Conservation (phyloP, 2,888 invertebrate genomes). For the Automeris io region DNA sequence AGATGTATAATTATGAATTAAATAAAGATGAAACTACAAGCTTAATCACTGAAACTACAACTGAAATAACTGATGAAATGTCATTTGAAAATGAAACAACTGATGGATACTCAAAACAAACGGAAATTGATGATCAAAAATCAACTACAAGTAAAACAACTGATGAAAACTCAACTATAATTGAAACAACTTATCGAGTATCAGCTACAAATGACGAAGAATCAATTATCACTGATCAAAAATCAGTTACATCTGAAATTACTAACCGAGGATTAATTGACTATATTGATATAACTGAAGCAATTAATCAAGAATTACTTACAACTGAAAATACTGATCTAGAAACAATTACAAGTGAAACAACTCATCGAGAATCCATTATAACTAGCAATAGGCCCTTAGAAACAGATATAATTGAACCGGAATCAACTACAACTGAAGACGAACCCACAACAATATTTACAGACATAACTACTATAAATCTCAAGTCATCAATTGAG, state of each 20-base stretch:
- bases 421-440: conserved; percentile 9
- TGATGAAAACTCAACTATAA: conserved; percentile 5
- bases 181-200: conserved; percentile 4
- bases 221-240: too few relatives aligned
- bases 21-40: conserved; percentile 7
- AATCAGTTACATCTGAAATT: too few relatives aligned
- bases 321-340: not conserved
- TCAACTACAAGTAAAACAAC: conserved; percentile 8
- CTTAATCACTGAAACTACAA: conserved; percentile 12
- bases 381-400: conserved; percentile 5
- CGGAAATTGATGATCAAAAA: too few relatives aligned
- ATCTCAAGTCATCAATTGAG: not conserved
- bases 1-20: too few relatives aligned
- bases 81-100: conserved; percentile 13
- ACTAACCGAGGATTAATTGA: too few relatives aligned
- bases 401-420: conserved; percentile 10
- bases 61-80: conserved; percentile 10
- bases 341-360: not conserved
- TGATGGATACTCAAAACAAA: conserved; percentile 10
- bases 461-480: not conserved
- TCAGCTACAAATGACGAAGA: too few relatives aligned
- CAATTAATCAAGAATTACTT: not conserved
- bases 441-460: too few relatives aligned
- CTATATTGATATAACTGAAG: too few relatives aligned
- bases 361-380: not conserved